phyloP scores from a whole-genome alignment of 1,140 invertebrate species.

The Chironomus striatipennis region DNA sequence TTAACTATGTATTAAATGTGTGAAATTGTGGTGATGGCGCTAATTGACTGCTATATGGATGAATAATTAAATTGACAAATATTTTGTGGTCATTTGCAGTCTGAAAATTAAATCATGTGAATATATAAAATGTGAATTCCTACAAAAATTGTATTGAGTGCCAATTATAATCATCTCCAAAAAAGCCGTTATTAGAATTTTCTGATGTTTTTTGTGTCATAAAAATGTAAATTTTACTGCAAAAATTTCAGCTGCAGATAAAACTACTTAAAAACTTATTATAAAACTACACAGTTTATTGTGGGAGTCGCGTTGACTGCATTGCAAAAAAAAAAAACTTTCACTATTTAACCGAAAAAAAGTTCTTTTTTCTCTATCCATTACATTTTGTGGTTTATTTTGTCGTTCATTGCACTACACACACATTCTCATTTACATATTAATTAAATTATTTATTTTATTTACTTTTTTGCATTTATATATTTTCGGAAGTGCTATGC shows the following conservation, averaged over 20 bases:
- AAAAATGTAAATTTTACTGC: neutral
- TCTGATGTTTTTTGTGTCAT: no score
- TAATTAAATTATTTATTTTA: conserved; percentile 15
- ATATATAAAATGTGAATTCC: no score
- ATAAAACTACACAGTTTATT: neutral
- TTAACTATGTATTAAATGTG: no score
- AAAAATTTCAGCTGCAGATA: neutral
- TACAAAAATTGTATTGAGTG: no score
- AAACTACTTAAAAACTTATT: no score
- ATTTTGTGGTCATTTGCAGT: neutral
- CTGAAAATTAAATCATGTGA: no score
- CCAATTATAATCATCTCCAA: no score
- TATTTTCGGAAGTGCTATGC: neutral
- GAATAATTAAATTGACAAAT: neutral
- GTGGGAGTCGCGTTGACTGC: neutral
- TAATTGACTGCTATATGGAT: neutral
- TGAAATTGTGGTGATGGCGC: neutral
- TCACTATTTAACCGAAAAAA: neutral
- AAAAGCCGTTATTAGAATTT: no score
- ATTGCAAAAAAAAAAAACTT: neutral
- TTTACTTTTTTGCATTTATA: neutral
- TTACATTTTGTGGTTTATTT: conserved; percentile 13
- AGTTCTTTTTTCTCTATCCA: neutral
- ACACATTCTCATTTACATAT: neutral
- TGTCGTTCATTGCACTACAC: neutral